phyloP scores from a whole-genome alignment of 1,140 invertebrate genomes.

The Venturia canescens region DNA sequence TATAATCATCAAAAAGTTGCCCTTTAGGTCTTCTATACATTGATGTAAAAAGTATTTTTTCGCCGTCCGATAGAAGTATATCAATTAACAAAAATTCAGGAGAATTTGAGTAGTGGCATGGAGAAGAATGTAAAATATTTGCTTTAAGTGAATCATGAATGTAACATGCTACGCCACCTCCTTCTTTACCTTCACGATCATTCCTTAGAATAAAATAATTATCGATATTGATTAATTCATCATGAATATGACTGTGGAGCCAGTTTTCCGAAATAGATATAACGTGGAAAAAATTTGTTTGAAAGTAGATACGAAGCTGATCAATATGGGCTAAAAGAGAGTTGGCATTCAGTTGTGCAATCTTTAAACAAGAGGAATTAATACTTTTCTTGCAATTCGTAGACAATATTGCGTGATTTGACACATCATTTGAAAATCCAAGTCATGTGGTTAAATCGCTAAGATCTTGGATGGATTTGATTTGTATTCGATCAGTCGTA shows the following conservation, averaged over 20 bases:
- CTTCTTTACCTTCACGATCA: background rate
- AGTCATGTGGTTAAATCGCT: background rate
- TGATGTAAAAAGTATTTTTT: background rate
- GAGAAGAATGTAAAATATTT: background rate
- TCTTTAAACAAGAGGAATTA: background rate
- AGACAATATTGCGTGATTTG: background rate
- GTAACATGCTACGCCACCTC: background rate
- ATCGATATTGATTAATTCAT: background rate
- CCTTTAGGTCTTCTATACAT: background rate
- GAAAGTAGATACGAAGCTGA: background rate
- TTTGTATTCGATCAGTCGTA: background rate
- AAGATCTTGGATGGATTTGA: background rate
- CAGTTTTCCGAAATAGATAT: background rate
- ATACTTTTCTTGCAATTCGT: background rate
- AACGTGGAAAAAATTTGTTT: background rate
- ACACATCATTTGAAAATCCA: no score
- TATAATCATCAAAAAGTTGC: background rate
- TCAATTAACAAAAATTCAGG: background rate
- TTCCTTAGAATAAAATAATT: background rate
- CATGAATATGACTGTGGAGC: background rate
- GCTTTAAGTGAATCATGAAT: background rate
- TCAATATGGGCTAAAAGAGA: background rate
- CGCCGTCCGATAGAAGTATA: background rate
- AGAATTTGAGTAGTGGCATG: background rate
- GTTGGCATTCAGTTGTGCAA: background rate